These are phyloP conservation scores for Raja brachyura DNA, from an alignment of 2,113 vertebrate species.

Conservation along the genomic window DNA sequence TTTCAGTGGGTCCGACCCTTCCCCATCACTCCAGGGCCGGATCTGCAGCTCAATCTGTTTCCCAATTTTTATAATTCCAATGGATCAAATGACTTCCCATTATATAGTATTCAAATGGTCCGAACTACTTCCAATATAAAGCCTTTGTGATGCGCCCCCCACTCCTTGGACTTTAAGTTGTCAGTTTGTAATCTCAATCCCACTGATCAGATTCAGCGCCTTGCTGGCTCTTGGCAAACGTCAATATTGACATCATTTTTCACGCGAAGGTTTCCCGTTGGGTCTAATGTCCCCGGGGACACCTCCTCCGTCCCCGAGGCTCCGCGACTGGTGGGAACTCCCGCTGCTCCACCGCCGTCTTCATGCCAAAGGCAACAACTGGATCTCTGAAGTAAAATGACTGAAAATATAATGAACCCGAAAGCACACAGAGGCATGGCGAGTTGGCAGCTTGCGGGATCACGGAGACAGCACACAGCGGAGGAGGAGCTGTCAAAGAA, in stretches of 20 bases:
- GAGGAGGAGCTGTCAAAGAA: neutral
- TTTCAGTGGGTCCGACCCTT: neutral
- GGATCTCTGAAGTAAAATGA: too few relatives aligned
- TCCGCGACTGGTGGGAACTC: too few relatives aligned
- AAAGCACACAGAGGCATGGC: too few relatives aligned
- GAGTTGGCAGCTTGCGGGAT: neutral
- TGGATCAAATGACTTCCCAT: slow-evolving; percentile 27
- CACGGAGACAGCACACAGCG: neutral
- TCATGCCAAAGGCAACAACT: too few relatives aligned
- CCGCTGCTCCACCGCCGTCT: too few relatives aligned
- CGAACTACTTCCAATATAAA: slow-evolving; percentile 4
- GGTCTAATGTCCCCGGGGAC: too few relatives aligned
- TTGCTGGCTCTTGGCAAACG: too few relatives aligned
- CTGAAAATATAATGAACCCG: too few relatives aligned
- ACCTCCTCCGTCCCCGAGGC: too few relatives aligned
- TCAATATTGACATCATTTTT: neutral
- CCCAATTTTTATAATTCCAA: slow-evolving; percentile 16
- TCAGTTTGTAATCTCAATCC: neutral
- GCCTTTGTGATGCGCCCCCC: neutral
- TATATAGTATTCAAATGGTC: slow-evolving; percentile 1
- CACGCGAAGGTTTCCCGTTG: too few relatives aligned
- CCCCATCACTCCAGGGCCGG: neutral
- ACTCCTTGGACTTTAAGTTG: neutral
- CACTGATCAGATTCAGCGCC: neutral
- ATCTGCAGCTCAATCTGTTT: neutral